Base-by-base conservation (phyloP, 2,888 invertebrate species). In the Acleris laterana region DNA sequence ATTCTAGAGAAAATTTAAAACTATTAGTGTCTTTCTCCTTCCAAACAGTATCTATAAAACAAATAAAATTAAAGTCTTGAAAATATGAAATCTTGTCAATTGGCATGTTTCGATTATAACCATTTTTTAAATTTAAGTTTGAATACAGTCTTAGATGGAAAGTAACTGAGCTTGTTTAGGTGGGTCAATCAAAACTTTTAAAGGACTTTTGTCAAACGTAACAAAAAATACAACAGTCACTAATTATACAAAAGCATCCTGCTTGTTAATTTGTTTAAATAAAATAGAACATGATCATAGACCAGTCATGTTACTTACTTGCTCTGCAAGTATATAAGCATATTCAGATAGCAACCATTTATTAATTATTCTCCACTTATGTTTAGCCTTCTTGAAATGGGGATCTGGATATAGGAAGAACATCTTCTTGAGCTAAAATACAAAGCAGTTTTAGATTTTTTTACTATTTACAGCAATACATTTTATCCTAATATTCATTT, bases 321-420 rank as follows among this genome's bases (percentile, higher is more conserved):
- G 96, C 82, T 96, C 96, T 63, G 95, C 94, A 65, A 99, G 92
- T 50, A 98, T 96, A 93, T 98, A 99, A 0, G 99, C 99, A 94
- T 99, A 99, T 89, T 99, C 99, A 2, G 99, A 97, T 22, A 99
- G 92, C 44, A 99, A 92, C 75, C 96, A 96, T 76, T 96, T 95
- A 83, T 98, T 99, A 70, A 99, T 98, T 69, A 99, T 99, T 68
- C 99, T 94, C 99, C 99, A 99, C 88, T 99, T 99, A 83, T 99
- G 99, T 90, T 99, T 99, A 0, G 98, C 96, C 81, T 96, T 98
- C 87, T 99, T 99, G 87, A 99, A 99, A 92, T 99, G 99, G 38
- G 99, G 99, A 93, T 99, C 99, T 25, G 99, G 99, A 88, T 99
- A 99, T 19, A 99, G 93, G 88, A 99, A 99, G 88, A 99, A 99